A percentile compares a stretch with the other conserved stretches of the same genome.
Conservation (phyloP, 2,888 invertebrate species). For the Leptopilina myrica region DNA sequence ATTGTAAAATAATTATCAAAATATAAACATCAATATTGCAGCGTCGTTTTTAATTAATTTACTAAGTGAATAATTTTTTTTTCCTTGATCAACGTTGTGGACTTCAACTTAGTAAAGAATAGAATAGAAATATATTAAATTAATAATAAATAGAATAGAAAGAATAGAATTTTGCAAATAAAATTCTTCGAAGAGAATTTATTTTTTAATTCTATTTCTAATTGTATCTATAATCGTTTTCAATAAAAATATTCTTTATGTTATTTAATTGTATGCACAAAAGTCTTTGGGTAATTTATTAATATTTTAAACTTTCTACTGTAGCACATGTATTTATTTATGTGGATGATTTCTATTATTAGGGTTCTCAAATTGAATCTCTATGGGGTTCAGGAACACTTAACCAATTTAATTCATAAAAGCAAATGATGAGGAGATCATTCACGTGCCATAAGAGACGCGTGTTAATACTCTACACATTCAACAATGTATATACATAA, state of each 20-base stretch:
- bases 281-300: neutral
- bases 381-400: conserved; percentile 26
- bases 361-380: conserved; percentile 2
- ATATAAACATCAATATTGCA: no score
- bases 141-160: no score
- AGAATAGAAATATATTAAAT: no score
- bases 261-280: neutral
- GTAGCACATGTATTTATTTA: neutral
- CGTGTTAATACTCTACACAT: neutral
- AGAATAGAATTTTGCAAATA: no score
- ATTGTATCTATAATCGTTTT: neutral
- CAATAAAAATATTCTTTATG: neutral
- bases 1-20: no score
- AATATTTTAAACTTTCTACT: neutral
- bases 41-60: no score
- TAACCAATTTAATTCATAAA: conserved; percentile 36
- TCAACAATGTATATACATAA: neutral
- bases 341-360: neutral
- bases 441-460: conserved; percentile 20
- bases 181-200: no score
- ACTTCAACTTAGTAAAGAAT: no score
- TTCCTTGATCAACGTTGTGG: no score
- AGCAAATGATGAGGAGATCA: conserved; percentile 1
- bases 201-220: neutral
- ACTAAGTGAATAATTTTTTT: no score